These are phyloP conservation scores for Neolamprologus fasciatus DNA, from an alignment of 2,113 vertebrate genomes.

Conservation along the genomic window DNA sequence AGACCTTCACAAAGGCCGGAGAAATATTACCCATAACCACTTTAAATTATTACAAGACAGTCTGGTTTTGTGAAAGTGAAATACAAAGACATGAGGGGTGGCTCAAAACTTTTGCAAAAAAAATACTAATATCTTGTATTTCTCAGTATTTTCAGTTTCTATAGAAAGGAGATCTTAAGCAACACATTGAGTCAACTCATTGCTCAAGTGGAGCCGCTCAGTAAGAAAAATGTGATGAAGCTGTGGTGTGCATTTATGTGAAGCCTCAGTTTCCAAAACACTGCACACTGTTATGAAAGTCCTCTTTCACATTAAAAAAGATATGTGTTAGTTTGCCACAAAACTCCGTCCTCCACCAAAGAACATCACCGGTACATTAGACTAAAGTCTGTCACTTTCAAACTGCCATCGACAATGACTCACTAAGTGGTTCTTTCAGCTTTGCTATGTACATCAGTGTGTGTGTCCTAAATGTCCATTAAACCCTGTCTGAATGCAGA, in stretches of 20 bases:
- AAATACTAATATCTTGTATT: not conserved
- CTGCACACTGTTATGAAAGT: not conserved
- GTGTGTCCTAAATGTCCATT: not conserved
- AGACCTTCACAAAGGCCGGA: not conserved
- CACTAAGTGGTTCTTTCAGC: not conserved
- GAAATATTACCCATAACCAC: not conserved
- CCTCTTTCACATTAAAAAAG: not conserved
- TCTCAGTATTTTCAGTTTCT: not conserved
- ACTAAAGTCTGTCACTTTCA: not conserved
- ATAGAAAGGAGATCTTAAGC: not conserved
- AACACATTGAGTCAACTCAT: not conserved
- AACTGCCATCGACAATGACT: not conserved
- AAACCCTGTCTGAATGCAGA: not conserved
- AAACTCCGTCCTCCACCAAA: not conserved
- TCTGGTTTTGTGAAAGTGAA: not conserved
- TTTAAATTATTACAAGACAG: not conserved
- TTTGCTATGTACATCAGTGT: not conserved
- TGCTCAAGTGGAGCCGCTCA: not conserved
- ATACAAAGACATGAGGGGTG: not conserved
- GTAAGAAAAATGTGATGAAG: not conserved
- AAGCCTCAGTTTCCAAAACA: not conserved
- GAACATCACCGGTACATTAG: not conserved
- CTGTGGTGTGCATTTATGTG: not conserved
- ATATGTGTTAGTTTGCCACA: not conserved
- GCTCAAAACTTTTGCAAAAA: not conserved